These are phyloP conservation scores for Drosophila nigricruria DNA, from an alignment of 2,888 invertebrate genomes.

Conservation along the genomic window DNA sequence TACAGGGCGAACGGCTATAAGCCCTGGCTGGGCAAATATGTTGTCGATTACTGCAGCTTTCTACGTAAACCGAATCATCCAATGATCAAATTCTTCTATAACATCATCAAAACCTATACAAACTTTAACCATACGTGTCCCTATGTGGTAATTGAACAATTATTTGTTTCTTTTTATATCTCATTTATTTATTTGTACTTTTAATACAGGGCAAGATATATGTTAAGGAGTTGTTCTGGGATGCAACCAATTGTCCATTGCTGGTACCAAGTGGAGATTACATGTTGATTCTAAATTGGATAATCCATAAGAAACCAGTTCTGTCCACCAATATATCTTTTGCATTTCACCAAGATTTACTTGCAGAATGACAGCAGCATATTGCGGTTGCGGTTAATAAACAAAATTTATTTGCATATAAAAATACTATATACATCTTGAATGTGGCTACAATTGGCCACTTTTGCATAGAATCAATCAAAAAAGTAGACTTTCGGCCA, in stretches of 20 bases:
- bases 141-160: not conserved
- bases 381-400: too few species aligned
- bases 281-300: not conserved
- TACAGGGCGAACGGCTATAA: not conserved
- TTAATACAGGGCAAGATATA: constrained; percentile 4
- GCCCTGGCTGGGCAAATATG: not conserved
- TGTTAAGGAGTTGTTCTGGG: not conserved
- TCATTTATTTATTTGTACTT: not conserved
- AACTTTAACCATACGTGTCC: not conserved
- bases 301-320: not conserved
- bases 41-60: not conserved
- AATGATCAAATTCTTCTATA: not conserved
- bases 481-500: too few species aligned
- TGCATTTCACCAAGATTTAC: too few species aligned
- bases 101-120: not conserved
- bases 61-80: not conserved
- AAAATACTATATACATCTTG: too few species aligned
- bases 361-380: too few species aligned
- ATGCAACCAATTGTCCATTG: not conserved
- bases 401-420: too few species aligned
- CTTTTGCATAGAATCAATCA: too few species aligned
- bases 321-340: not conserved
- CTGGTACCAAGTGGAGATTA: not conserved
- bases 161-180: not conserved
- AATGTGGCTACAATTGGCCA: too few species aligned